phyloP scores from a whole-genome alignment of 2,888 invertebrate species.

The Protonemura montana region DNA sequence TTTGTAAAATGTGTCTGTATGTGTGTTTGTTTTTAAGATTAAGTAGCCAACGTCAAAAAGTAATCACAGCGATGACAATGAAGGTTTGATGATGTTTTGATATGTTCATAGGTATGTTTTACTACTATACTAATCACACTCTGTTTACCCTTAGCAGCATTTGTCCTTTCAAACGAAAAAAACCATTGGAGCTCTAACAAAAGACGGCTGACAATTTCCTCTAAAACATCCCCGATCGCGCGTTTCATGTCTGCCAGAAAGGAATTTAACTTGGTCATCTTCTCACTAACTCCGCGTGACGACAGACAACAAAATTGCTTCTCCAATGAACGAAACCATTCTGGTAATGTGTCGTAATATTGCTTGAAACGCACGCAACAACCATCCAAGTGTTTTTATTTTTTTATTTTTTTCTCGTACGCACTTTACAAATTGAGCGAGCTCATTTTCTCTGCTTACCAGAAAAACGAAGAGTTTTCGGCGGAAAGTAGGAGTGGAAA shows the following conservation, averaged over 20 bases:
- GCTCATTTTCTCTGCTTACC: too few relatives aligned
- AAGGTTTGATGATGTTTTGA: too few relatives aligned
- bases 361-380: background rate
- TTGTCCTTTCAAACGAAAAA: background rate
- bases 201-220: background rate
- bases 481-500: too few relatives aligned
- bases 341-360: background rate
- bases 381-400: too few relatives aligned
- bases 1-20: too few relatives aligned
- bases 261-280: background rate
- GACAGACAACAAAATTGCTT: background rate
- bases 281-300: background rate
- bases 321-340: background rate
- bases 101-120: too few relatives aligned
- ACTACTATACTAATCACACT: background rate
- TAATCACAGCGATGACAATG: too few relatives aligned
- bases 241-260: background rate
- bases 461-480: too few relatives aligned
- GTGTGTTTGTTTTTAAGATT: too few relatives aligned
- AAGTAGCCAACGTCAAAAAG: too few relatives aligned
- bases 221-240: background rate
- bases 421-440: too few relatives aligned
- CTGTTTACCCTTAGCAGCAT: background rate
- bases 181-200: background rate
- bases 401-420: too few relatives aligned